Conservation (phyloP, 2,797 vertebrate species). For the Oreochromis mossambicus region DNA sequence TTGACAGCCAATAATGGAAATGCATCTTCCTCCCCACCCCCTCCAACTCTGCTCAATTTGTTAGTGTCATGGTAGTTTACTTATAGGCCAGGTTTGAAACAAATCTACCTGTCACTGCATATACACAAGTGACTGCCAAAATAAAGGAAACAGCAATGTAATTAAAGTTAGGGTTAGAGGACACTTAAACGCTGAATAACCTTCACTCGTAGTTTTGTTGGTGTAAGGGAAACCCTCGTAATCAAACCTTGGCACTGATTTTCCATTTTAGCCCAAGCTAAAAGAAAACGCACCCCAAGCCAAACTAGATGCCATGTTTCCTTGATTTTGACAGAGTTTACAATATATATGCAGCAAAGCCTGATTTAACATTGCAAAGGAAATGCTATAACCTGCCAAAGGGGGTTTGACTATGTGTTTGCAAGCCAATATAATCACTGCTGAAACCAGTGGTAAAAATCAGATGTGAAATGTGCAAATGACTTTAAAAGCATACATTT, state of each 20-base stretch:
- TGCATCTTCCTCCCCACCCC: conserved; percentile 67
- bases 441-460: conserved; percentile 66
- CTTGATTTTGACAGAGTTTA: conserved; percentile 59
- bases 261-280: conserved; percentile 20
- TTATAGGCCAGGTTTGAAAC: conserved; percentile 67
- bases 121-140: conserved; percentile 59
- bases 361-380: conserved; percentile 62
- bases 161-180: conserved; percentile 22
- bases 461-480: conserved; percentile 75
- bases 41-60: conserved; percentile 66
- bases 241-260: conserved; percentile 51
- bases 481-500: conserved; percentile 72
- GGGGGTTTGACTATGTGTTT: conserved; percentile 42
- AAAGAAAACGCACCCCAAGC: conserved; percentile 27
- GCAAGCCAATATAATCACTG: conserved; percentile 63
- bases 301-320: conserved; percentile 53
- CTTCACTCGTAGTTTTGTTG: conserved; percentile 14
- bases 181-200: neutral
- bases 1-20: conserved; percentile 77
- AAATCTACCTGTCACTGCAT: conserved; percentile 65
- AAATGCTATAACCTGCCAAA: conserved; percentile 54
- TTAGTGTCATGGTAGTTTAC: conserved; percentile 60
- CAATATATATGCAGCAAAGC: conserved; percentile 65
- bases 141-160: conserved; percentile 64
- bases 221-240: conserved; percentile 38